A percentile compares a stretch with the other conserved stretches of the same genome.
phyloP scores from a whole-genome alignment of 2,888 invertebrate genomes.

The Bruchidius siliquastri region DNA sequence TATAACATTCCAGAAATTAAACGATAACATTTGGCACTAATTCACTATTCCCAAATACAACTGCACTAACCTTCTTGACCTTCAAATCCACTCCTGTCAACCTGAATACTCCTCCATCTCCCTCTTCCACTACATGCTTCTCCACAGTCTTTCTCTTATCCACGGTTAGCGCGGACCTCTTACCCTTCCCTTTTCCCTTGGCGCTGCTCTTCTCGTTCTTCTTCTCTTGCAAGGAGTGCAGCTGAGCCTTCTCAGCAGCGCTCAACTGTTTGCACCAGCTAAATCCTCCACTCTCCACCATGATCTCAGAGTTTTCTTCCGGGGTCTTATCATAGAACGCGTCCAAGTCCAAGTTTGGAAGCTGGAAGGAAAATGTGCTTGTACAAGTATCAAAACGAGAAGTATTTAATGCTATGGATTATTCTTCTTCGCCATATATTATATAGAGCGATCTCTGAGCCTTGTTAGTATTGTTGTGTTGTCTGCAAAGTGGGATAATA shows the following conservation, averaged over 20 bases:
- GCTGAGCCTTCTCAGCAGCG: constrained; percentile 34
- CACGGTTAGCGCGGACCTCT: constrained; percentile 21
- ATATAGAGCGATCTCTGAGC: too few species aligned
- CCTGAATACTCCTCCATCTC: constrained; percentile 33
- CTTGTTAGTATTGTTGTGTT: too few species aligned
- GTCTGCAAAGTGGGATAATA: too few species aligned
- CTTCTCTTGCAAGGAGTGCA: constrained; percentile 30
- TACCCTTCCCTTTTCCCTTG: constrained; percentile 52
- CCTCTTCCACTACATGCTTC: constrained; percentile 14
- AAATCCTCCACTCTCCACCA: constrained; percentile 59
- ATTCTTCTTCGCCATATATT: too few species aligned
- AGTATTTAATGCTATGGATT: too few species aligned
- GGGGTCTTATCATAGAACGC: constrained; percentile 57
- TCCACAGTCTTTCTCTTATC: constrained; percentile 31
- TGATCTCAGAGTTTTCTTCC: constrained; percentile 43
- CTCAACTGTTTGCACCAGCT: constrained; percentile 52
- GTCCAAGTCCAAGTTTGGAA: constrained; percentile 59
- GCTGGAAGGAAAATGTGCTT: constrained; percentile 42
- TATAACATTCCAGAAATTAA: too few species aligned
- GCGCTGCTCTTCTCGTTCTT: constrained; percentile 37
- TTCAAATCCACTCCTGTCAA: constrained; percentile 44
- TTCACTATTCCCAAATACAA: too few species aligned
- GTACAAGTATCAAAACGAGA: too few species aligned
- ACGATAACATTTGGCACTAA: too few species aligned
- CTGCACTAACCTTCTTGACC: constrained; percentile 45